These are phyloP conservation scores for Pseudomyrmex concolor DNA, from an alignment of 1,140 invertebrate species.

Conservation along the genomic window DNA sequence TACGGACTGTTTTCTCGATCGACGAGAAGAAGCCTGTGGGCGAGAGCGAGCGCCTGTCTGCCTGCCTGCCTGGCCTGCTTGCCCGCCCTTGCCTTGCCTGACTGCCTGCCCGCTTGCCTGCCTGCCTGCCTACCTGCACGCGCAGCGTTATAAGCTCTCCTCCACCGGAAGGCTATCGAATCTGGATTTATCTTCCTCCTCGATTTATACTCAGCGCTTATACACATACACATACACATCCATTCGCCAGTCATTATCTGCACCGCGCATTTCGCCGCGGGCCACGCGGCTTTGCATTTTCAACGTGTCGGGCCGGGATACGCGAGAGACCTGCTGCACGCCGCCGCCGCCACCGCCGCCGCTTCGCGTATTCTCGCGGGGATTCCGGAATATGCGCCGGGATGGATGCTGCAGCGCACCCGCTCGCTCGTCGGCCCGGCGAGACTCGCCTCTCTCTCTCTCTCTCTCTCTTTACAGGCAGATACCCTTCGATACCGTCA, in stretches of 20 bases:
- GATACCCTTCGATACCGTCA: not conserved
- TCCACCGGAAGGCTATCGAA: slow-evolving; percentile 56
- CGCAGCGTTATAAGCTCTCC: slow-evolving; percentile 22
- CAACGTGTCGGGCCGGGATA: slow-evolving; percentile 33
- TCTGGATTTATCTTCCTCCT: slow-evolving; percentile 54
- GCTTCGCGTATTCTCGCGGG: slow-evolving; percentile 31
- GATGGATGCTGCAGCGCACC: slow-evolving; percentile 14
- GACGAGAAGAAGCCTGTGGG: slow-evolving; percentile 48
- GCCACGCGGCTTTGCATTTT: slow-evolving; percentile 52
- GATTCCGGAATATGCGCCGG: slow-evolving; percentile 27
- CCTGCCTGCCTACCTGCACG: slow-evolving; percentile 41
- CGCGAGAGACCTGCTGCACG: not conserved
- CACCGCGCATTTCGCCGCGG: slow-evolving; percentile 46
- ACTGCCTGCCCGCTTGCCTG: slow-evolving; percentile 6
- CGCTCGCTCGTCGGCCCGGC: not conserved
- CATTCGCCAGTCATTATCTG: slow-evolving; percentile 51
- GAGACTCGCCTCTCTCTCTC: not conserved
- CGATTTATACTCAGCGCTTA: not conserved
- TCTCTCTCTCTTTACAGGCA: not conserved
- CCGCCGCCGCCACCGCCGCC: not conserved
- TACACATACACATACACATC: not conserved
- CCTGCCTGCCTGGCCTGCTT: slow-evolving; percentile 6
- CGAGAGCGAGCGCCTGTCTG: slow-evolving; percentile 18
- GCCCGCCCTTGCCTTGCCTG: slow-evolving; percentile 26
- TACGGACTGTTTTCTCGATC: slow-evolving; percentile 69